Evolutionary conservation across 1,140 invertebrate species (phyloP).

Genomic region (Aphaenogaster rudis): DNA sequence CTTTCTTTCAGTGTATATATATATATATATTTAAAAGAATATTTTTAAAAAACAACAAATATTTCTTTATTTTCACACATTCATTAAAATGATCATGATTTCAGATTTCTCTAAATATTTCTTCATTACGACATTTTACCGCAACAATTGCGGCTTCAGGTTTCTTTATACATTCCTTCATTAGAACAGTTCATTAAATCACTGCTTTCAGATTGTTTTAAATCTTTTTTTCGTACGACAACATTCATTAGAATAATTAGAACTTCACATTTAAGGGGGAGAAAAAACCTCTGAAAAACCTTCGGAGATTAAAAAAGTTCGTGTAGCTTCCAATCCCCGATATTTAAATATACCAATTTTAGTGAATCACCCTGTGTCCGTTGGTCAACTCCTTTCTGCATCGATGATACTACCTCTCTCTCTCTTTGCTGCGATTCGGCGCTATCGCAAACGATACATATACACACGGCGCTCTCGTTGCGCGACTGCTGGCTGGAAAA

Average conservation of each 20-base stretch:
- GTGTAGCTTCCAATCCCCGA: neutral
- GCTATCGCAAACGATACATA: slow-evolving; percentile 37
- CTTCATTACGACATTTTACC: no score
- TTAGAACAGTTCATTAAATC: slow-evolving; percentile 20
- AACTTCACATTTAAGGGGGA: slow-evolving; percentile 11
- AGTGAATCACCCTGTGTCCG: neutral
- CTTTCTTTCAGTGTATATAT: no score
- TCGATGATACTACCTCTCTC: slow-evolving; percentile 17
- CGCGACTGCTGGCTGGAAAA: slow-evolving; percentile 26
- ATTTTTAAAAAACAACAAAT: neutral
- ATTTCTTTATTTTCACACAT: neutral
- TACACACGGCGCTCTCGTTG: slow-evolving; percentile 8
- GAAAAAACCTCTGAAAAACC: slow-evolving; percentile 9
- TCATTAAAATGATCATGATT: neutral
- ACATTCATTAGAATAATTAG: slow-evolving; percentile 15
- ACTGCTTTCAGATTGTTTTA: neutral
- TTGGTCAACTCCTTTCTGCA: slow-evolving; percentile 35
- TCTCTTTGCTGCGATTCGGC: neutral
- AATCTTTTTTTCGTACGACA: slow-evolving; percentile 21
- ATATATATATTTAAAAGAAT: neutral
- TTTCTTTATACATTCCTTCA: neutral
- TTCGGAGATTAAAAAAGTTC: slow-evolving; percentile 32
- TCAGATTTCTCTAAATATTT: slow-evolving; percentile 11
- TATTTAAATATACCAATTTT: slow-evolving; percentile 46
- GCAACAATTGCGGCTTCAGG: neutral